Conservation (phyloP, 2,113 vertebrate species). For the Canis aureus region DNA sequence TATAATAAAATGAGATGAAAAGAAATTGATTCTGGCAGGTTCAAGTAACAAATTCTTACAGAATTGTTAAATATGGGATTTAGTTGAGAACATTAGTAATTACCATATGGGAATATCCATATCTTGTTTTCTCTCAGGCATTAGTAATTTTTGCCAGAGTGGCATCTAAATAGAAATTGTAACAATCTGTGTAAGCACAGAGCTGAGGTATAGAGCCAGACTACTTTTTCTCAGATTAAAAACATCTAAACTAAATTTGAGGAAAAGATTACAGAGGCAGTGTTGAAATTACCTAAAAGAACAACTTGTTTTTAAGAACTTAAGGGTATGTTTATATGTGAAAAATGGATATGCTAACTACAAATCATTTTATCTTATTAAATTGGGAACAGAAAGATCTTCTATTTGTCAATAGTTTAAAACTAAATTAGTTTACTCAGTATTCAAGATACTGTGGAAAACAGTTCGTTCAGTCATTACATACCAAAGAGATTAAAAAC, state of each 20-base stretch:
- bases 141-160: neutral
- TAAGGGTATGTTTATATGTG: neutral
- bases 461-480: neutral
- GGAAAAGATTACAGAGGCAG: neutral
- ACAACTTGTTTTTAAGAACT: slow-evolving; percentile 52
- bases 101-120: neutral
- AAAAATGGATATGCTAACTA: slow-evolving; percentile 19
- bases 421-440: slow-evolving; percentile 46
- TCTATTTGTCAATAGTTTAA: slow-evolving; percentile 17
- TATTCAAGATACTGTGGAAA: neutral
- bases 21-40: neutral
- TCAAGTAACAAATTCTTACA: neutral
- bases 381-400: neutral
- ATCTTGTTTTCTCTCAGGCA: neutral
- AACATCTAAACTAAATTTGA: slow-evolving; percentile 48
- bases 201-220: neutral
- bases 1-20: neutral
- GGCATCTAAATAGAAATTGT: slow-evolving; percentile 13
- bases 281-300: slow-evolving; percentile 57
- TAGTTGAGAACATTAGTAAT: neutral
- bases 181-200: neutral
- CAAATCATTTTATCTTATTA: slow-evolving; percentile 1
- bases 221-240: neutral
- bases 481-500: neutral
- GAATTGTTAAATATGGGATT: neutral